Conservation (phyloP, 2,797 vertebrate genomes). For the Parambassis ranga region DNA sequence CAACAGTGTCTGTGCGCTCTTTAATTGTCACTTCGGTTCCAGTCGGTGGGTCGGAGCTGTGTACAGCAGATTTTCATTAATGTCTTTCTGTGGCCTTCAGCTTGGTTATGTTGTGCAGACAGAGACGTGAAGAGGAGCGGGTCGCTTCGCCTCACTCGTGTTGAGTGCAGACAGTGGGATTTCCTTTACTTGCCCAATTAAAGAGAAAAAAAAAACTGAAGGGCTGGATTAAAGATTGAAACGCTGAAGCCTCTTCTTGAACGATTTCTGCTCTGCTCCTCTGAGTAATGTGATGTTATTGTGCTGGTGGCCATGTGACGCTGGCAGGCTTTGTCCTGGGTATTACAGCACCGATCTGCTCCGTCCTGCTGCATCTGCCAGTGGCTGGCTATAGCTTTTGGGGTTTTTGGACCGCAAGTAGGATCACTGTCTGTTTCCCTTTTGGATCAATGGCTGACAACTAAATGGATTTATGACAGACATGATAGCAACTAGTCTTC, state of each 20-base stretch:
- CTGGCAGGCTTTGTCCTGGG: background rate
- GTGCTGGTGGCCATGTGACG: background rate
- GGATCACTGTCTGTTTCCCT: too few species aligned
- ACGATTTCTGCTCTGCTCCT: background rate
- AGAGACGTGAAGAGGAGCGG: background rate
- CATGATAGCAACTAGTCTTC: too few species aligned
- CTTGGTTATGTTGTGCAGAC: constrained; percentile 31
- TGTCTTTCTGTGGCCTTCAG: constrained; percentile 12
- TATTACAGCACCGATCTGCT: background rate
- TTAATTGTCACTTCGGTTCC: constrained; percentile 17
- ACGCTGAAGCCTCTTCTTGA: background rate
- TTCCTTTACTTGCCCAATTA: background rate
- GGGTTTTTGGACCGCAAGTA: too few species aligned
- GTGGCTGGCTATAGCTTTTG: too few species aligned
- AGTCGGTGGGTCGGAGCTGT: constrained; percentile 8
- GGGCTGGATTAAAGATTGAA: background rate
- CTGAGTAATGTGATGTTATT: background rate
- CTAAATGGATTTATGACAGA: too few species aligned
- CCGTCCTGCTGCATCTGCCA: background rate
- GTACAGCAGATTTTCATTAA: constrained; percentile 2
- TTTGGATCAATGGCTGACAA: too few species aligned
- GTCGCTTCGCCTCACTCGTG: constrained; percentile 18
- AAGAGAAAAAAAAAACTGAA: background rate
- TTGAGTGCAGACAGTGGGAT: background rate
- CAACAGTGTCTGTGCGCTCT: constrained; percentile 1